phyloP scores from a whole-genome alignment of 2,113 vertebrate genomes.

The Ictalurus punctatus region DNA sequence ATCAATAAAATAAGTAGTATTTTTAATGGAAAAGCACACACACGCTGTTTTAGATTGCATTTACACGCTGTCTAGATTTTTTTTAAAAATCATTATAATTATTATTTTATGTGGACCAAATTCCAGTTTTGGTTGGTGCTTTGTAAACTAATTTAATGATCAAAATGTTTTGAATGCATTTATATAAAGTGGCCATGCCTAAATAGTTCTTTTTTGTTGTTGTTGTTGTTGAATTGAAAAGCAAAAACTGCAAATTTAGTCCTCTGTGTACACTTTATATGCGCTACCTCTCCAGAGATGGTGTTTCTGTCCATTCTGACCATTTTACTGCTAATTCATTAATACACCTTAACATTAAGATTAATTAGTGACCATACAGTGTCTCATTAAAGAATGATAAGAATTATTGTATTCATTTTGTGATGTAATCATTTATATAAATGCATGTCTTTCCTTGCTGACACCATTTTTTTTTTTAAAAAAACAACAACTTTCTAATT shows the following conservation, averaged over 20 bases:
- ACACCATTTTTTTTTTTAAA: not conserved
- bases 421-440: slow-evolving; percentile 36
- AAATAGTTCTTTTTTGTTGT: not conserved
- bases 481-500: not conserved
- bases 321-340: slow-evolving; percentile 17
- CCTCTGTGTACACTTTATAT: slow-evolving; percentile 13
- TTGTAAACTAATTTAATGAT: not conserved
- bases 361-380: slow-evolving; percentile 17
- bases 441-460: not conserved
- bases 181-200: not conserved
- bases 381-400: slow-evolving; percentile 45
- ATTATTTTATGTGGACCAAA: not conserved
- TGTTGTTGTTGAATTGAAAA: not conserved
- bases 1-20: slow-evolving; percentile 23
- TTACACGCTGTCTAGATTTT: not conserved
- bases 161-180: not conserved
- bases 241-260: not conserved
- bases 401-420: slow-evolving; percentile 2
- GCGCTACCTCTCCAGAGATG: slow-evolving; percentile 39
- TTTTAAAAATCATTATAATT: not conserved
- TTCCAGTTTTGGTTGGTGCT: slow-evolving; percentile 10
- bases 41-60: not conserved
- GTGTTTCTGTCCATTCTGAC: slow-evolving; percentile 9
- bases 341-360: slow-evolving; percentile 7
- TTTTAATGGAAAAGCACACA: slow-evolving; percentile 22